Evolutionary conservation across 2,797 vertebrate species (phyloP), one percentile per base, ranked within the genome.

Genomic region (Ispidina picta): DNA sequence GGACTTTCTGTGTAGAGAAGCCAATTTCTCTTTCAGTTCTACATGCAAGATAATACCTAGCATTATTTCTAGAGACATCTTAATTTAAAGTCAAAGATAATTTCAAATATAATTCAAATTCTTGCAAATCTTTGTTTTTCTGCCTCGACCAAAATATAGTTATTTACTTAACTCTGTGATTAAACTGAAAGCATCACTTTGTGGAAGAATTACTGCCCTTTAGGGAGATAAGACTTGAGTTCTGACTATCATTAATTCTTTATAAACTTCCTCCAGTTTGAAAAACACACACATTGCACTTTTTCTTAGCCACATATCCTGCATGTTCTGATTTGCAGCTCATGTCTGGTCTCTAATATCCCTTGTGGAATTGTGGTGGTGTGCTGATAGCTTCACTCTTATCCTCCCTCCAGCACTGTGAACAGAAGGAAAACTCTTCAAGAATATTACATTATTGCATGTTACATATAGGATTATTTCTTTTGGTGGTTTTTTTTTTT

Each of bases 81-180:
- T 88, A 49, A 93, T 88, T 96, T 83, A 56, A 94, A 91, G 35
- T 82, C 70, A 79, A 88, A 81, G 62, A 59, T 76, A 84, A 90
- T 88, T 80, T 89, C 35, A 73, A 81, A 60, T 66, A 56, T 52
- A 76, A 49, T 92, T 91, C 39, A 79, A 84, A 84, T 69, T 58
- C 76, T 78, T 92, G 54, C 48, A 88, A 87, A 80, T 83, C 56
- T 80, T 82, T 68, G 35, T 26, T 77, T 22, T 83, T 91, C 46
- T 84, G 25, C 81, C 46, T 77, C 39, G 46, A 35, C 68, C 59
- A 90, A 94, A 92, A 41, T 59, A 49, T 3, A 54, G 73, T 58
- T 95, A 74, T 93, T 95, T 92, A 83, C 55, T 77, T 62, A 82
- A 79, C 39, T 75, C 48, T 37, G 33, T 1, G 18, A 56, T 89